These are phyloP conservation scores for Sebastes fasciatus DNA, from an alignment of 2,113 vertebrate genomes.

Conservation along the genomic window DNA sequence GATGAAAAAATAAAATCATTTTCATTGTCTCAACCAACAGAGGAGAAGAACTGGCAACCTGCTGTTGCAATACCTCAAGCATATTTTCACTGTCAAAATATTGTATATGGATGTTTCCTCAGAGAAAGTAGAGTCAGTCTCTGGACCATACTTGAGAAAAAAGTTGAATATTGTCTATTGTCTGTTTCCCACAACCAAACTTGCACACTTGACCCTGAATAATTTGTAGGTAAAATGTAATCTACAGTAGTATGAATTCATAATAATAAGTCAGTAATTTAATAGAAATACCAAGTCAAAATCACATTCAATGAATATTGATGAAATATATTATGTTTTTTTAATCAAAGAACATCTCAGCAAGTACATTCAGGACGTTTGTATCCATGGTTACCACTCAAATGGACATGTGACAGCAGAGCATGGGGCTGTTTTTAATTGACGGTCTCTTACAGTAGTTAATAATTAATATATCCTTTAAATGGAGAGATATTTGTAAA, in stretches of 20 bases:
- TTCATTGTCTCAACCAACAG: neutral
- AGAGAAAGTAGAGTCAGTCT: neutral
- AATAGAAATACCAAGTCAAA: neutral
- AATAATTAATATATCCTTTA: too few species aligned
- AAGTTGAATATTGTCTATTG: neutral
- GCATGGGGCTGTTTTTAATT: too few species aligned
- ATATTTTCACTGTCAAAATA: neutral
- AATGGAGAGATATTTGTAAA: too few species aligned
- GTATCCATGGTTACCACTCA: too few species aligned
- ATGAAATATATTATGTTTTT: too few species aligned
- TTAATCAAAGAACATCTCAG: too few species aligned
- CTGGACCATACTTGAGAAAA: neutral
- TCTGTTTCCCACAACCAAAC: neutral
- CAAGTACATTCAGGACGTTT: too few species aligned
- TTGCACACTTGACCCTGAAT: neutral
- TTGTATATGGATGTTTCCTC: neutral
- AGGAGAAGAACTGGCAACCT: neutral
- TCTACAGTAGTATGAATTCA: neutral
- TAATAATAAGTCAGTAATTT: too few species aligned
- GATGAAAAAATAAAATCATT: constrained; percentile 2
- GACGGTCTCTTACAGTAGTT: too few species aligned
- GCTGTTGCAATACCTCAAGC: constrained; percentile 1
- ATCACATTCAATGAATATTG: neutral
- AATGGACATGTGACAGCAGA: too few species aligned
- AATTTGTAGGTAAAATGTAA: neutral